Evolutionary conservation across 92 coral and sea anemone species (phyloP).

Genomic region (Chrysogorgia sp.): DNA sequence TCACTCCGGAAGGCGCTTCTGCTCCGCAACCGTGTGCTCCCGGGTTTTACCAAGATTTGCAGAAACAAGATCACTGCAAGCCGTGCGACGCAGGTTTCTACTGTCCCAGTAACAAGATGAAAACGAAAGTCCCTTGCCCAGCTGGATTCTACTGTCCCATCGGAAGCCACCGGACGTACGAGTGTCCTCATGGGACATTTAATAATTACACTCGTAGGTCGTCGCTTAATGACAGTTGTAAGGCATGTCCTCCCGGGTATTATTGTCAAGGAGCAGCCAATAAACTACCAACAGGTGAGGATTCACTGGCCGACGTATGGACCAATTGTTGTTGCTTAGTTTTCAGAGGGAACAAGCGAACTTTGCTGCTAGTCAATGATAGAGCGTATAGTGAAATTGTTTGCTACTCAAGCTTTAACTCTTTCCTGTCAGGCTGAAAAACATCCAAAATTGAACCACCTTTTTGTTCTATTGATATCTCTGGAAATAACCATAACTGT

Average conservation of each 20-base stretch:
- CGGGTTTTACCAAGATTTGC: constrained; percentile 83
- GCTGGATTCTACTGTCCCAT: constrained; percentile 88
- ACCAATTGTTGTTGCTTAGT: no score
- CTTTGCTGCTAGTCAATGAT: no score
- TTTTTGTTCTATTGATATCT: no score
- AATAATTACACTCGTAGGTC: constrained; percentile 75
- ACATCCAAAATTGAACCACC: no score
- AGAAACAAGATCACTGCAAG: constrained; percentile 73
- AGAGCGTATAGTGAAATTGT: no score
- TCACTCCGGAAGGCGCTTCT: constrained; percentile 82
- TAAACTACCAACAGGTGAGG: constrained; percentile 79
- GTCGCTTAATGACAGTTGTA: constrained; percentile 82
- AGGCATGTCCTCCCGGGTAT: constrained; percentile 73
- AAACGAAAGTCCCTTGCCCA: constrained; percentile 57
- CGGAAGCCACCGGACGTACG: constrained; percentile 85
- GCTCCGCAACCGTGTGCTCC: constrained; percentile 92
- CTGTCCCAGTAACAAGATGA: constrained; percentile 91
- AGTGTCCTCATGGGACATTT: constrained; percentile 89
- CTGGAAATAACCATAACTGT: no score
- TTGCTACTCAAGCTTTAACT: no score
- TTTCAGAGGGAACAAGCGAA: no score
- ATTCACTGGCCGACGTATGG: no score
- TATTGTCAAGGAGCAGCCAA: constrained; percentile 96
- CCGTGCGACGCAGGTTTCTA: constrained; percentile 84
- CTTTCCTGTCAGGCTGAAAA: no score